phyloP scores from a whole-genome alignment of 2,113 vertebrate species.

The Rutilus rutilus region DNA sequence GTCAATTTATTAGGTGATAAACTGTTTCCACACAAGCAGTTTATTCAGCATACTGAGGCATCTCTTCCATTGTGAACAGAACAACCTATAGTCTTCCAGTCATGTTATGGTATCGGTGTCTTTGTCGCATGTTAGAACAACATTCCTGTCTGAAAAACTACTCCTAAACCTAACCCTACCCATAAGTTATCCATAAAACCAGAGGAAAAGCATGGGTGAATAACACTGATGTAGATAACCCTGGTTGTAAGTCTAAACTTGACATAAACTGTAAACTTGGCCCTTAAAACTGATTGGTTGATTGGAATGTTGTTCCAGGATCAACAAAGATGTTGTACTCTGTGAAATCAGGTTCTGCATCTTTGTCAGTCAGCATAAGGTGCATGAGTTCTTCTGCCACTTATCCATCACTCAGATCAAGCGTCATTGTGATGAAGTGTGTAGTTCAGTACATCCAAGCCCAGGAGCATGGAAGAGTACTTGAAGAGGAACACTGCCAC shows the following conservation, averaged over 20 bases:
- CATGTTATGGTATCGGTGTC: background rate
- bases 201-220: too few species aligned
- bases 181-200: too few species aligned
- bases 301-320: too few species aligned
- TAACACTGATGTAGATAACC: too few species aligned
- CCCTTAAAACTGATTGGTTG: too few species aligned
- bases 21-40: background rate
- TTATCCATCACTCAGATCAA: background rate
- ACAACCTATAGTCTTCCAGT: background rate
- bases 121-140: too few species aligned
- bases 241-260: too few species aligned
- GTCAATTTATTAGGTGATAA: background rate
- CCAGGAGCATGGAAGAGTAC: slow-evolving; percentile 61
- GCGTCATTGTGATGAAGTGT: slow-evolving; percentile 39
- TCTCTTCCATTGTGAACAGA: background rate
- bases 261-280: too few species aligned
- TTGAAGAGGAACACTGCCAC: slow-evolving; percentile 51
- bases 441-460: slow-evolving; percentile 58
- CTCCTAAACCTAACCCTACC: too few species aligned
- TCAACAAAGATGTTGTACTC: too few species aligned
- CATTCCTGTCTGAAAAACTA: too few species aligned
- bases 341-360: too few species aligned
- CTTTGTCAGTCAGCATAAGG: slow-evolving; percentile 31
- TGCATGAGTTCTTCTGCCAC: background rate
- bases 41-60: background rate